Evolutionary conservation across 2,797 vertebrate species (phyloP), one percentile per base, ranked within the genome.

Genomic region (Epinephelus coioides): DNA sequence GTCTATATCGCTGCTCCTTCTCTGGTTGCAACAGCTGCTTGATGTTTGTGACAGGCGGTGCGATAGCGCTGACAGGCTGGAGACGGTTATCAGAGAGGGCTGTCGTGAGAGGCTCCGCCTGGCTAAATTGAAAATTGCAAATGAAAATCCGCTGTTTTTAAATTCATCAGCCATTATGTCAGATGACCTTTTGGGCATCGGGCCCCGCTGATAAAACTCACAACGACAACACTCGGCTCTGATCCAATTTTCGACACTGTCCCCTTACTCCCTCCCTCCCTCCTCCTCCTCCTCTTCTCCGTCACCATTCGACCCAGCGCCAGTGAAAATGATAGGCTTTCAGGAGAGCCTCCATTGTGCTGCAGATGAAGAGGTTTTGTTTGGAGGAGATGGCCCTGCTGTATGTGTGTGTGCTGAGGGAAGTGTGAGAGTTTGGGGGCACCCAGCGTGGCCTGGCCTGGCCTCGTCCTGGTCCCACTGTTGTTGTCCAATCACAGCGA

Each of bases 101-200:
- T 95, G 96, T 95, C 89, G 95, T 2, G 14, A 91, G 78, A 84
- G 73, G 83, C 88, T 82, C 85, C n/a, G 94, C 88, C 84, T 55
- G 86, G 82, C 96, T 97, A 99, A 99, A 99, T 99, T 98, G 98
- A 97, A 99, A 99, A 99, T 98, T 98, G 98, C 97, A 98, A 99
- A 99, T 99, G 97, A 98, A 98, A 97, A 90, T 89, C 87, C 86
- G 80, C 85, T 89, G 19, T 84, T 92, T 79, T 81, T 79, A 95
- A 97, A 98, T 97, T 99, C 97, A 98, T 99, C 97, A 97, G 97
- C 97, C 96, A 97, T 99, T 98, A 98, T 99, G 97, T 98, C 97
- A 97, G 97, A 97, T 99, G 98, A 99, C 98, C 98, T 99, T 99
- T 99, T 96, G 96, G 84, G 97, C 96, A 94, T 96, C 83, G 70